phyloP scores from a whole-genome alignment of 2,888 invertebrate genomes.

The Eupithecia subumbrata region DNA sequence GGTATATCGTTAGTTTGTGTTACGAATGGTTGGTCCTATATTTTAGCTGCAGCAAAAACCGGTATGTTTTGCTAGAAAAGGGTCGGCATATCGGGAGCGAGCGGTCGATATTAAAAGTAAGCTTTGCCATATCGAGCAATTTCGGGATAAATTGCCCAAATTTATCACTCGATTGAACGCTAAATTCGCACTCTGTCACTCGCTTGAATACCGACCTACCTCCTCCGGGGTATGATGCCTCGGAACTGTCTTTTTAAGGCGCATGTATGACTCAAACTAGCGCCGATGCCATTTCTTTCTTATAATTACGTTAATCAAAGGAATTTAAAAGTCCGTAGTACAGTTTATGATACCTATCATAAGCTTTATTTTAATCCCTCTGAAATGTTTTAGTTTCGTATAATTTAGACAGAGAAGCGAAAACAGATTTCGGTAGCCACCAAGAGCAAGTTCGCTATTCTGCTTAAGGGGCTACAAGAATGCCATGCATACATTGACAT shows the following conservation, averaged over 20 bases:
- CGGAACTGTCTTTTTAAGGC: neutral
- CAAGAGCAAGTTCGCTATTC: no score
- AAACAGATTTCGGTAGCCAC: no score
- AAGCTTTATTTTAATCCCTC: no score
- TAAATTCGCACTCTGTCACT: constrained; percentile 55
- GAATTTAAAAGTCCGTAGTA: no score
- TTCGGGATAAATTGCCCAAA: constrained; percentile 66
- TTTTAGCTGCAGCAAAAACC: constrained; percentile 11
- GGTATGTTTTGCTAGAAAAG: constrained; percentile 17
- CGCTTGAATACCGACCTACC: constrained; percentile 38
- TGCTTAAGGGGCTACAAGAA: no score
- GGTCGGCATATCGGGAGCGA: constrained; percentile 20
- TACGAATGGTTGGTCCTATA: neutral
- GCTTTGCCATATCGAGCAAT: constrained; percentile 62
- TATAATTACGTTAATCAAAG: no score
- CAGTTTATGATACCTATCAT: no score
- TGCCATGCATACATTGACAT: no score
- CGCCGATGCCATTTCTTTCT: no score
- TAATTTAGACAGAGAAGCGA: no score
- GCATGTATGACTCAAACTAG: no score
- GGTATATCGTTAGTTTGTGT: neutral
- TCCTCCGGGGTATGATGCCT: constrained; percentile 44
- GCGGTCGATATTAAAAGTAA: constrained; percentile 44
- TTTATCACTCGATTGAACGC: constrained; percentile 66
- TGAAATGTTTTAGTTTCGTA: no score